Conservation (phyloP, 2,888 invertebrate genomes). For the Volucella bombylans region DNA sequence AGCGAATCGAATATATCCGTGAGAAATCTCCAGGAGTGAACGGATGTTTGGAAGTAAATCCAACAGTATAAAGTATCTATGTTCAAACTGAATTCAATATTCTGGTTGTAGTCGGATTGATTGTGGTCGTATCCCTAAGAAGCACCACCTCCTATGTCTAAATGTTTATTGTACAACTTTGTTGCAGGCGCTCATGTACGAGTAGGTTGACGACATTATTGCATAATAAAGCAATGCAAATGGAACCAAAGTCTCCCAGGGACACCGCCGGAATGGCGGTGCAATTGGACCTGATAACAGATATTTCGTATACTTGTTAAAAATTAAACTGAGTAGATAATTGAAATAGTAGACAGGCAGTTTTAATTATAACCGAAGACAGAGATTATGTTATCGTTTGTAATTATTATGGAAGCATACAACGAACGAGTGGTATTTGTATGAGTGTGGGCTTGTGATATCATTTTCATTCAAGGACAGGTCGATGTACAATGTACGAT, state of each 20-base stretch:
- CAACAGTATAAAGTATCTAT: conserved; percentile 32
- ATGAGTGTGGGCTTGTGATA: no score
- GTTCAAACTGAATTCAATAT: conserved; percentile 7
- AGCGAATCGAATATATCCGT: conserved; percentile 33
- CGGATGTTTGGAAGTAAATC: background rate
- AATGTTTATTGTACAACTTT: conserved; percentile 1
- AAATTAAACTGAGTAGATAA: background rate
- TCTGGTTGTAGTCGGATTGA: conserved; percentile 2
- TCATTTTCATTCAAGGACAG: no score
- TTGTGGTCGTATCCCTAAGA: background rate
- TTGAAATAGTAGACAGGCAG: conserved; percentile 2
- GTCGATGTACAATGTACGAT: no score
- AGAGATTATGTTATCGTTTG: conserved; percentile 18
- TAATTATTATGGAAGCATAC: conserved; percentile 24
- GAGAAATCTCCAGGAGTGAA: conserved; percentile 32
- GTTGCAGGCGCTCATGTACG: background rate
- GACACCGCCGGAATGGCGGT: background rate
- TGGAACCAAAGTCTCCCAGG: background rate
- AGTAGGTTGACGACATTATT: conserved; percentile 7
- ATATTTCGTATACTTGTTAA: conserved; percentile 15
- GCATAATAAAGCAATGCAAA: conserved; percentile 24
- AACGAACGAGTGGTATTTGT: background rate
- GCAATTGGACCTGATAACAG: conserved; percentile 15
- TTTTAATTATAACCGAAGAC: conserved; percentile 17
- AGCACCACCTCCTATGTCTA: background rate